phyloP scores from a whole-genome alignment of 2,113 vertebrate species.

The Lagopus muta region DNA sequence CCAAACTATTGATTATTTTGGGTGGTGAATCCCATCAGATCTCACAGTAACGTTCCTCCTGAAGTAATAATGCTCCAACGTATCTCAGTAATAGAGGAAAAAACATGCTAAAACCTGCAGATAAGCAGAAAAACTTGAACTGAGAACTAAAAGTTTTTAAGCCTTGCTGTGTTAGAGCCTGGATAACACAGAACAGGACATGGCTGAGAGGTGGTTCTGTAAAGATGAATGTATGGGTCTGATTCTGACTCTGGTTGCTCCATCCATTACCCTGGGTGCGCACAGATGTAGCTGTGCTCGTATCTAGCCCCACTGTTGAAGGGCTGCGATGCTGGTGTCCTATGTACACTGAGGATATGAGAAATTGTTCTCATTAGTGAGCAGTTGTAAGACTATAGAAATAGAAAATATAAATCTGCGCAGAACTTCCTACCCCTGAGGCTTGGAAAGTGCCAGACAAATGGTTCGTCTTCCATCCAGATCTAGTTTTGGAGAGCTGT shows the following conservation, averaged over 20 bases:
- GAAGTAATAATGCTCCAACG: not conserved
- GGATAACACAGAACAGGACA: not conserved
- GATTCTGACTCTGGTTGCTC: not conserved
- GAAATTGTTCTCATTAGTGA: constrained; percentile 30
- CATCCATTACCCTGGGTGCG: not conserved
- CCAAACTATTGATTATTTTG: not conserved
- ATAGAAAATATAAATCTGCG: not conserved
- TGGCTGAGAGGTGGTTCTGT: not conserved
- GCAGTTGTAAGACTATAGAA: not conserved
- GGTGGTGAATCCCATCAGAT: not conserved
- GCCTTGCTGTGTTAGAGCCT: not conserved
- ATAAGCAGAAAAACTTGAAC: not conserved
- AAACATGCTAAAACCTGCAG: not conserved
- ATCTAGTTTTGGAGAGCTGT: not conserved
- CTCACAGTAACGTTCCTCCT: not conserved
- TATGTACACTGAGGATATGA: not conserved
- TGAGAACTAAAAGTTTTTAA: not conserved
- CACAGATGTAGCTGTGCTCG: not conserved
- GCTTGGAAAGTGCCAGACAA: constrained; percentile 20
- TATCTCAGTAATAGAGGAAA: not conserved
- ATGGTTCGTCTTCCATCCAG: constrained; percentile 7
- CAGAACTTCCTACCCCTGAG: not conserved
- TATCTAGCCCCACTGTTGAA: not conserved
- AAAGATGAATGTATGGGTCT: not conserved
- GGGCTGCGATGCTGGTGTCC: not conserved